Conservation (phyloP, 2,888 invertebrate genomes). For the Cenopis cana region DNA sequence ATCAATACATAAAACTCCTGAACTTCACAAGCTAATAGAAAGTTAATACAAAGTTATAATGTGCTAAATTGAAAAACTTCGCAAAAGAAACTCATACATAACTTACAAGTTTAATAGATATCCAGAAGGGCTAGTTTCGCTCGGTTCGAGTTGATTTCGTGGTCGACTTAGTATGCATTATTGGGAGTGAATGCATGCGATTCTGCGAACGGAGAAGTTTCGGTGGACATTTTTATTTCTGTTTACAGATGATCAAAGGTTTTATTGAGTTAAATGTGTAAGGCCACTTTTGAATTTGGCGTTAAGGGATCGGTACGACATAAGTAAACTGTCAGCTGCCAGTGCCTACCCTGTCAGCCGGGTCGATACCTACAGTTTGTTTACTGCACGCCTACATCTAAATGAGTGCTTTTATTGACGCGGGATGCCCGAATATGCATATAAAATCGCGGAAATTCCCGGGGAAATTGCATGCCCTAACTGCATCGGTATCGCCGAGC, state of each 20-base stretch:
- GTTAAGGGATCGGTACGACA: too few relatives aligned
- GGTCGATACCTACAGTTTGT: too few relatives aligned
- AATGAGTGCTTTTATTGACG: too few relatives aligned
- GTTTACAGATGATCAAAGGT: conserved; percentile 1
- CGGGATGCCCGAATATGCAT: too few relatives aligned
- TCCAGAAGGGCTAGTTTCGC: conserved; percentile 33
- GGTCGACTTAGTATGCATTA: conserved; percentile 18
- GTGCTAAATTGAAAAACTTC: conserved; percentile 41
- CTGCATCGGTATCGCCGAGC: too few relatives aligned
- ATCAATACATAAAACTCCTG: conserved; percentile 17
- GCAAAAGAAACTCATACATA: conserved; percentile 35
- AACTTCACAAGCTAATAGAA: conserved; percentile 25
- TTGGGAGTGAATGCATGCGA: conserved; percentile 1
- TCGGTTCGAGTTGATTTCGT: conserved; percentile 6
- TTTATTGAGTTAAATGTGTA: not conserved
- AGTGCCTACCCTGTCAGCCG: too few relatives aligned
- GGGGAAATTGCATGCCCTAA: too few relatives aligned
- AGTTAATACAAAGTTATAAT: conserved; percentile 35
- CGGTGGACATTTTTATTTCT: conserved; percentile 16
- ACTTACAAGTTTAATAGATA: conserved; percentile 38
- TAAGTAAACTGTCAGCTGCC: too few relatives aligned
- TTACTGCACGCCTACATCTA: too few relatives aligned
- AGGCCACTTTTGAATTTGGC: too few relatives aligned
- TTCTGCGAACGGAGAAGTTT: conserved; percentile 21
- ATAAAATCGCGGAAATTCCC: too few relatives aligned